Evolutionary conservation across 2,797 vertebrate species (phyloP), one percentile per base, ranked within the genome.

Genomic region (Rhynchonycteris naso): DNA sequence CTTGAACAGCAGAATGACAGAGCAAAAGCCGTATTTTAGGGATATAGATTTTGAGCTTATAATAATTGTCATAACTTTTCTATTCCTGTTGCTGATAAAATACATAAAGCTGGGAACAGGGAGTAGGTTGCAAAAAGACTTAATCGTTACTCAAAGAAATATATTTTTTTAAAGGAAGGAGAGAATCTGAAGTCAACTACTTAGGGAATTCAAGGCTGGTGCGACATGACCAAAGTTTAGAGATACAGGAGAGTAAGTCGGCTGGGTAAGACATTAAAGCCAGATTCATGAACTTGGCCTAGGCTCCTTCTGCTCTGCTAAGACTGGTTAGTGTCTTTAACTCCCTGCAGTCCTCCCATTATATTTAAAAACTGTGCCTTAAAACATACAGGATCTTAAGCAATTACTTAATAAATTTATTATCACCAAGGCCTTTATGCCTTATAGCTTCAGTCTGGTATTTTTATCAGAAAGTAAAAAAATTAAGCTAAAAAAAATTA

Each of bases 31-130:
- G 10, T 92, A 79, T 65, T 95, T 94, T 82, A 69, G 9, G 59
- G n/a, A 82, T 50, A 52, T 66, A n/a, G 30, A 33, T 33, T 74
- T 83, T 90, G 47, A 76, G 35, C n/a, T 88, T 47, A 58, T 85
- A 56, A 71, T 66, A n/a, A 56, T 75, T 83, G 24, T 33, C 52
- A 80, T 69, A 88, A 71, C 43, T 93, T 93, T 95, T 93, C 58
- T 91, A 69, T 94, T 96, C 33, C 30, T 16, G 8, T 66, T 93
- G 35, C 26, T 78, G 76, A 90, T 26, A 83, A 90, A 94, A 82
- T 74, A 65, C 54, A 28, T 54, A 71, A 68, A 89, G 28, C 26
- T 83, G 58, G 22, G 13, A 18, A 76, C 12, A 38, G 24, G 47
- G 26, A 75, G 47, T 82, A 35, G 28, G 21, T 68, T 86, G 13